Conservation (phyloP, 2,888 invertebrate genomes). For the Drosophila multiciliata region DNA sequence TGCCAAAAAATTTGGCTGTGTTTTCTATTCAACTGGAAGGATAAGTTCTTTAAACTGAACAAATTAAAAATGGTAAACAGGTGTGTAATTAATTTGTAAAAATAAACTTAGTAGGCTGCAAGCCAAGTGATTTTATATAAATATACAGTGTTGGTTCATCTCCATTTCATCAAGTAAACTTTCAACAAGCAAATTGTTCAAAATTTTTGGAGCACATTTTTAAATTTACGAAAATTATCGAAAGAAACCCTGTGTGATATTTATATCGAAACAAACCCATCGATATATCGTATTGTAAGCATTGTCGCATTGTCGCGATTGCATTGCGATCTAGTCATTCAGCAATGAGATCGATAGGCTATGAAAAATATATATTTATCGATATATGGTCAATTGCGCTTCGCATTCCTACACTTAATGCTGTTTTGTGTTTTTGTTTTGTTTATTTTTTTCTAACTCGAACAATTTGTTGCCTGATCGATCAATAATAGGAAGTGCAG, state of each 20-base stretch:
- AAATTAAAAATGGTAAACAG: background rate
- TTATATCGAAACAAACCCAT: background rate
- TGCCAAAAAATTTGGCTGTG: slow-evolving; percentile 54
- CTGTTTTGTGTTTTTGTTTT: slow-evolving; percentile 61
- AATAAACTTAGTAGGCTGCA: background rate
- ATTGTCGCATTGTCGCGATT: no score
- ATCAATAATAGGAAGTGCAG: slow-evolving; percentile 10
- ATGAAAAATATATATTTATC: slow-evolving; percentile 23
- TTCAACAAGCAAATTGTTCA: background rate
- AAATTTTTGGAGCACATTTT: background rate
- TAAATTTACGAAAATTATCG: background rate
- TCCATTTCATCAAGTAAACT: background rate
- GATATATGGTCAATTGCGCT: slow-evolving; percentile 50
- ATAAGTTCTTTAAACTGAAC: background rate
- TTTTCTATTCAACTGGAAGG: background rate
- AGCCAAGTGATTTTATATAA: background rate
- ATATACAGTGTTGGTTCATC: no score
- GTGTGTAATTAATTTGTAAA: background rate
- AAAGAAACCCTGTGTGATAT: slow-evolving; percentile 14
- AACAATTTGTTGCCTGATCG: slow-evolving; percentile 13
- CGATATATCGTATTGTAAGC: slow-evolving; percentile 5
- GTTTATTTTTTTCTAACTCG: slow-evolving; percentile 52
- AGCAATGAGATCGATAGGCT: slow-evolving; percentile 1
- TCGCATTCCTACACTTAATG: slow-evolving; percentile 54
- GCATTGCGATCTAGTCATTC: background rate